Base-by-base conservation (phyloP, 2,888 invertebrate species). In the Torymus aiolomorphi region DNA sequence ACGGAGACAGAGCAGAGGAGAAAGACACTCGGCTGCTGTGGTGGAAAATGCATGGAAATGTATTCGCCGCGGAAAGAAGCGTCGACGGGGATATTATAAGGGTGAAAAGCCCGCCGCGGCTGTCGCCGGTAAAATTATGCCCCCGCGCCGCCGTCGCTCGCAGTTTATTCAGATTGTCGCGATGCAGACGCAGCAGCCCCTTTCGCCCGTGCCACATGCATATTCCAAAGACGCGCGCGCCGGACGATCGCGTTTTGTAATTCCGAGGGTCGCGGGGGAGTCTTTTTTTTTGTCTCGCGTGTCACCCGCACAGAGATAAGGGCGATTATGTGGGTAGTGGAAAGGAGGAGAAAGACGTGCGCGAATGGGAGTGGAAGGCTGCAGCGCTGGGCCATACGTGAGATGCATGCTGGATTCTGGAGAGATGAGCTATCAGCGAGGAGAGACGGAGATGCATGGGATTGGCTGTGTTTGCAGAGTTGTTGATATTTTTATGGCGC, bases 1-100 rank as follows among this genome's bases (percentile, higher is more conserved):
- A 83, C 83, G 82, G 82, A 84, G 83, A 77, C 31, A 8, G 8
- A 31, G 31, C 2, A 31, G 31, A 31, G 8, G 31, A 31, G 31
- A 31, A 31, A 31, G 31, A 31, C 31, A 31, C 31, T 31, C 31
- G 31, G 31, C 31, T 31, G 31, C 31, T 31, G 31, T 31, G 83
- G 85, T 85, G 86, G 87, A 86, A 89, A 89, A 89, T 89, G 87
- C 89, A 89, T 90, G 90, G 88, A 90, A 89, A 90, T 90, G 86
- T 89, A 89, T 90, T 89, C 89, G 85, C 86, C 54, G 78, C 82
- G 72, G 83, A 65, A 78, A 63, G 80, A 75, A 81, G 80, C 81
- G 84, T 85, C 85, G 86, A 42, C 84, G 86, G 87, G 85, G 87
- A 89, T 89, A 89, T 89, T 89, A 88, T 87, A 88, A 89, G 88